phyloP scores from a whole-genome alignment of 2,888 invertebrate genomes.

The Choreutis nemorana region DNA sequence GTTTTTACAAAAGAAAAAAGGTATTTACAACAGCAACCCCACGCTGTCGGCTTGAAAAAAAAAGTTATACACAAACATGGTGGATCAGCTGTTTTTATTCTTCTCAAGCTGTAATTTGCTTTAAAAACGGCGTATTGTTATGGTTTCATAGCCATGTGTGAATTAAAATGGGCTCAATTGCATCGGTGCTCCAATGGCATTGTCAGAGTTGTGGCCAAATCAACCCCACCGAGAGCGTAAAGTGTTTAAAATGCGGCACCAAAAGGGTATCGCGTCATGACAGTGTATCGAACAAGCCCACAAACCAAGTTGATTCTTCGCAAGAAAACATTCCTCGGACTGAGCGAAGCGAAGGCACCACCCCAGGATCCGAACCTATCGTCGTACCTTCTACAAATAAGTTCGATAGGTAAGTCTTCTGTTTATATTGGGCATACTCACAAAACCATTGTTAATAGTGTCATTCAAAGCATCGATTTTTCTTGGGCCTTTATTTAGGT shows the following conservation, averaged over 20 bases:
- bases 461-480: conserved; percentile 55
- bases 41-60: conserved; percentile 7
- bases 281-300: conserved; percentile 46
- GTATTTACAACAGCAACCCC: background rate
- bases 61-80: conserved; percentile 67
- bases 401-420: conserved; percentile 48
- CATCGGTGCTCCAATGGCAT: conserved; percentile 94
- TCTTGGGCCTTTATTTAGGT: conserved; percentile 48
- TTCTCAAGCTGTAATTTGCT: conserved; percentile 44
- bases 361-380: conserved; percentile 51
- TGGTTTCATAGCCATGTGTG: conserved; percentile 65
- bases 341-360: conserved; percentile 52
- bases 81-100: conserved; percentile 69
- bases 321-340: conserved; percentile 46
- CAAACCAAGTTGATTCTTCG: conserved; percentile 45
- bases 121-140: conserved; percentile 53
- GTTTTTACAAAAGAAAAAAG: background rate
- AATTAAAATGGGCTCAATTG: conserved; percentile 88
- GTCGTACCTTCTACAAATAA: conserved; percentile 46
- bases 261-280: conserved; percentile 69
- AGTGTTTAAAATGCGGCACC: conserved; percentile 85
- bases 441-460: conserved; percentile 36
- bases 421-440: conserved; percentile 22
- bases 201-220: conserved; percentile 88
- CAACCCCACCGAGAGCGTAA: conserved; percentile 85